Evolutionary conservation across 2,113 vertebrate species (phyloP).

Genomic region (Mystacornis crossleyi): DNA sequence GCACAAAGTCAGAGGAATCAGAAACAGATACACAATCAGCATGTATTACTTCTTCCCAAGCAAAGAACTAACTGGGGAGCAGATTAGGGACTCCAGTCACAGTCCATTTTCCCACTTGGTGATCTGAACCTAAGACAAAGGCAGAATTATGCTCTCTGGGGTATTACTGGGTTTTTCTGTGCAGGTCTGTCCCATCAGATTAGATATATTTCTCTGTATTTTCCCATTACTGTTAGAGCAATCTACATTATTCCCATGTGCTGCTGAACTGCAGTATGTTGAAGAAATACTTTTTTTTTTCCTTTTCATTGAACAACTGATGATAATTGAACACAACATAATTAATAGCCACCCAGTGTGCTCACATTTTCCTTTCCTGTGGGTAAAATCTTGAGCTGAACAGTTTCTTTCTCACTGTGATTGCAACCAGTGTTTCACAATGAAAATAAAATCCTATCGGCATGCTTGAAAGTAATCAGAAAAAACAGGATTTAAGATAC

Average conservation of each 20-base stretch:
- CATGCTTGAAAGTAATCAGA: conserved; percentile 26
- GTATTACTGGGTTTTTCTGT: conserved; percentile 10
- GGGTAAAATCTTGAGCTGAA: conserved; percentile 2
- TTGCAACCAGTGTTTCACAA: conserved; percentile 34
- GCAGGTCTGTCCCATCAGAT: conserved; percentile 39
- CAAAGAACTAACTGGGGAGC: neutral
- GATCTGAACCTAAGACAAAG: neutral
- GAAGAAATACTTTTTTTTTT: neutral
- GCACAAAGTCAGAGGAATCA: neutral
- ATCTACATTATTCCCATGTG: conserved; percentile 36
- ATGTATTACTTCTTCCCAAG: neutral
- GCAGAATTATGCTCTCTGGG: neutral
- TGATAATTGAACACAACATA: conserved; percentile 49
- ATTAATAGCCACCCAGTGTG: conserved; percentile 22
- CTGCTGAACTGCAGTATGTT: neutral
- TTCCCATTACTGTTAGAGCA: neutral
- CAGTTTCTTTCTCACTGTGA: conserved; percentile 46
- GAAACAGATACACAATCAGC: neutral
- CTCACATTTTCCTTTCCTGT: conserved; percentile 57
- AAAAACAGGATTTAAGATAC: conserved; percentile 42
- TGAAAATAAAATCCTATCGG: conserved; percentile 19
- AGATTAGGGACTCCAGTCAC: neutral
- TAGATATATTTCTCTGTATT: conserved; percentile 14
- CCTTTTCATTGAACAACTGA: conserved; percentile 1
- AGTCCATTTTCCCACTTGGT: neutral